Conservation (phyloP, 64 coral and sea anemone genomes). For the Stichodactyla mertensii region DNA sequence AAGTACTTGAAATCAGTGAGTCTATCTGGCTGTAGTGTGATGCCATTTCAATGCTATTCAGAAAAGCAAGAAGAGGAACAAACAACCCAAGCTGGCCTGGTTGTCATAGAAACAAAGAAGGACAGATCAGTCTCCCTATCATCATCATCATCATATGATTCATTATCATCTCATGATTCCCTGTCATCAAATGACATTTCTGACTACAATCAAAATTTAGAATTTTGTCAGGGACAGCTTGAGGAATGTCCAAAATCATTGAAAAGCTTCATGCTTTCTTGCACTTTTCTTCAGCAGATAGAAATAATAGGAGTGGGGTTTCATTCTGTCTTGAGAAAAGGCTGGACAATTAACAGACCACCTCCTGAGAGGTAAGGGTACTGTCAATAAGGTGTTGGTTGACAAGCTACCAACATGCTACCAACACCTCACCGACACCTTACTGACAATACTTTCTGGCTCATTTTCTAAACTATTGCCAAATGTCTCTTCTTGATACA, state of each 20-base stretch:
- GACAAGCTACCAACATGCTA: too few relatives aligned
- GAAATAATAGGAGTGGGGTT: slow-evolving; percentile 17
- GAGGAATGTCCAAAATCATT: background rate
- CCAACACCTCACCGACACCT: too few relatives aligned
- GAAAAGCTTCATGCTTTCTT: background rate
- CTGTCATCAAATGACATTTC: background rate
- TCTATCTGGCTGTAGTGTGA: slow-evolving; percentile 11
- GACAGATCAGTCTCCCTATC: background rate
- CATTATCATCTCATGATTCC: background rate
- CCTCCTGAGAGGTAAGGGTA: slow-evolving; percentile 15
- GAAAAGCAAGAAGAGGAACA: background rate
- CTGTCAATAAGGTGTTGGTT: too few relatives aligned
- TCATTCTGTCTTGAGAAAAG: slow-evolving; percentile 30
- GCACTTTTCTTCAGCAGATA: slow-evolving; percentile 5
- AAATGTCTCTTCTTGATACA: too few relatives aligned
- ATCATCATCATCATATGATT: background rate
- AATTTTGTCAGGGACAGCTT: background rate
- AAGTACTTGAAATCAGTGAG: slow-evolving; percentile 1
- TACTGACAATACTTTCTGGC: too few relatives aligned
- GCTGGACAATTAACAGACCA: slow-evolving; percentile 1
- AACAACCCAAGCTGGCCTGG: background rate
- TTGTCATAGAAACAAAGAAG: background rate
- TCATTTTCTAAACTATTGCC: too few relatives aligned
- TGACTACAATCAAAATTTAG: background rate
- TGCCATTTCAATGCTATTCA: background rate